Evolutionary conservation across 2,797 vertebrate genomes (phyloP), one percentile per base, ranked within the genome.

Genomic region (Eulemur albifrons): DNA sequence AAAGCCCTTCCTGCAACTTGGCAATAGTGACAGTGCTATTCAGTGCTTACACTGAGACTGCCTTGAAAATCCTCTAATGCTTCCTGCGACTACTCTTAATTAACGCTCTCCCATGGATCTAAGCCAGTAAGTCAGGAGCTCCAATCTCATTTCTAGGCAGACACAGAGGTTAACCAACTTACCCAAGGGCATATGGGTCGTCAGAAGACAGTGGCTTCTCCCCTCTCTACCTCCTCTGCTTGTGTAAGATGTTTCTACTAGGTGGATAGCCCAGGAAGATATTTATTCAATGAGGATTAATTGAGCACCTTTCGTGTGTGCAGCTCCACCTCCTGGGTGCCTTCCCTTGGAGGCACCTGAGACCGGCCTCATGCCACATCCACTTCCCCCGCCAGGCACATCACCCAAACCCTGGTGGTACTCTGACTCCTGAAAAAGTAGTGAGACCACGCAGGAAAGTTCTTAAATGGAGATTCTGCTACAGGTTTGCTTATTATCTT

Each of bases 11-110:
- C 63, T 93, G 40, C 35, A 63, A 12, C 32, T 77, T 92, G 88
- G 85, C 61, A 73, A 48, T n/a, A 40, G 38, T 76, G 43, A 59
- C 23, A 52, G 43, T 35, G 48, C 43, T 35, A 1, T 79, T 88
- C 81, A 23, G 65, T 61, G 35, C 92, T 96, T 91, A 80, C 77
- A 81, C 43, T 72, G 93, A 94, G 40, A 88, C 83, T 82, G 82
- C 90, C 91, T 81, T 96, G 73, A 96, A 88, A 94, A 93, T 93
- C 54, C 63, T 79, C 85, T 92, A 73, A 89, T 7, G 52, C 38
- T 80, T 80, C 61, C 88, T 95, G 11, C 79, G 93, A 85, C 32
- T 40, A 32, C 32, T 83, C 50, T 89, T 89, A 94, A 90, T 88
- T 79, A 96, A 88, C 57, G 40, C 94, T 88, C 75, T 94, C 82